Percentiles rank a stretch among this genome's conserved stretches.
Evolutionary conservation across 2,888 invertebrate species (phyloP).

Genomic region (Harmothoe impar): DNA sequence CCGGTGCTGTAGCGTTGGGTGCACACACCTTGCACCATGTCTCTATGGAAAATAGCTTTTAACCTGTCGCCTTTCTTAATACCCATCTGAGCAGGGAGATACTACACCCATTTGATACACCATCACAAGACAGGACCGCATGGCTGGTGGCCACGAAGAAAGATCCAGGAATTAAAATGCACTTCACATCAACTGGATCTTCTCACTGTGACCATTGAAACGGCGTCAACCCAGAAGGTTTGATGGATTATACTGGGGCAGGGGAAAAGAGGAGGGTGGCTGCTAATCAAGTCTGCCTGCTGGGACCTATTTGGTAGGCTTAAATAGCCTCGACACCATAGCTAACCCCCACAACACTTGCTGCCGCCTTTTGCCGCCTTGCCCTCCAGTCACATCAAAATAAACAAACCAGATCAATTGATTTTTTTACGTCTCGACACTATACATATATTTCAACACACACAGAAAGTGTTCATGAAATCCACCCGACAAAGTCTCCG

Average conservation of each 20-base stretch:
- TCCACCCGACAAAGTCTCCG: no score
- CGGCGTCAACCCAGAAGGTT: not conserved
- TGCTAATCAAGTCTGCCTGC: conserved; percentile 1
- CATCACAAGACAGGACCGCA: not conserved
- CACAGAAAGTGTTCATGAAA: no score
- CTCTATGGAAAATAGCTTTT: not conserved
- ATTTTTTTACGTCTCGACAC: no score
- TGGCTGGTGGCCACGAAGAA: conserved; percentile 10
- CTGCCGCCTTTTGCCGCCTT: no score
- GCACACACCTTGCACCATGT: not conserved
- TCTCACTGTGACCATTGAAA: not conserved
- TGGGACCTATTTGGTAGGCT: not conserved
- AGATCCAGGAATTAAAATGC: conserved; percentile 34
- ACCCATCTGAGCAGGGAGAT: conserved; percentile 14
- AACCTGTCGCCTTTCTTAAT: not conserved
- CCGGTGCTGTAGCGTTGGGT: not conserved
- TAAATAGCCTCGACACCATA: not conserved
- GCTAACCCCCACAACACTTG: not conserved
- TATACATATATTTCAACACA: no score
- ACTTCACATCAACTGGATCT: not conserved
- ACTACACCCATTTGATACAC: conserved; percentile 22
- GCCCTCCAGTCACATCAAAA: no score
- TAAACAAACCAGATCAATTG: no score
- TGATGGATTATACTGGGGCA: not conserved
- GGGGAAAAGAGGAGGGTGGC: not conserved